Evolutionary conservation across 2,888 invertebrate genomes (phyloP).

Genomic region (Tyria jacobaeae): DNA sequence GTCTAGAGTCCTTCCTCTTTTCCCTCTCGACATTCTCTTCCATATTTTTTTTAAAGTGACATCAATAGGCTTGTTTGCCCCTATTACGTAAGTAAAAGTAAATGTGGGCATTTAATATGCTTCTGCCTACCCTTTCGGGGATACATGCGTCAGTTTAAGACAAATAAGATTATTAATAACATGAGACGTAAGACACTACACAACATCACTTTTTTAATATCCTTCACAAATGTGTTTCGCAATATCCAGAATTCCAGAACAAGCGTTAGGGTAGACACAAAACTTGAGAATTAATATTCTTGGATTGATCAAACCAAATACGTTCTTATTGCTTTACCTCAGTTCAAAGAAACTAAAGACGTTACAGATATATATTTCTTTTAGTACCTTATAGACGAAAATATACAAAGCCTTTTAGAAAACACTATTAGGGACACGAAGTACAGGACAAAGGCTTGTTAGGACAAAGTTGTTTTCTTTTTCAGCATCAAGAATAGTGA

Average conservation of each 20-base stretch:
- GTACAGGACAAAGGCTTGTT: not conserved
- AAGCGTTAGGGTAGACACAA: not conserved
- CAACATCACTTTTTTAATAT: too few relatives aligned
- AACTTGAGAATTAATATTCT: not conserved
- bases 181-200: too few relatives aligned
- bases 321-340: not conserved
- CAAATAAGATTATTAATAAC: too few relatives aligned
- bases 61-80: too few relatives aligned
- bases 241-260: not conserved
- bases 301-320: not conserved
- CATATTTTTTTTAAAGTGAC: too few relatives aligned
- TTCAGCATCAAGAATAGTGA: not conserved
- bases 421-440: not conserved
- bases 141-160: too few relatives aligned
- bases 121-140: too few relatives aligned
- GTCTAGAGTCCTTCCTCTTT: too few relatives aligned
- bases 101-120: too few relatives aligned
- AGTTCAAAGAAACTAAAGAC: not conserved
- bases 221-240: not conserved
- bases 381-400: not conserved
- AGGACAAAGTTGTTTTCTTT: not conserved
- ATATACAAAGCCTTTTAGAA: not conserved
- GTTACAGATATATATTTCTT: not conserved
- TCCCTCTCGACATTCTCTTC: too few relatives aligned
- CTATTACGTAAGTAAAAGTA: too few relatives aligned